Evolutionary conservation across 2,113 vertebrate genomes (phyloP).

Genomic region (Pogona vitticeps): DNA sequence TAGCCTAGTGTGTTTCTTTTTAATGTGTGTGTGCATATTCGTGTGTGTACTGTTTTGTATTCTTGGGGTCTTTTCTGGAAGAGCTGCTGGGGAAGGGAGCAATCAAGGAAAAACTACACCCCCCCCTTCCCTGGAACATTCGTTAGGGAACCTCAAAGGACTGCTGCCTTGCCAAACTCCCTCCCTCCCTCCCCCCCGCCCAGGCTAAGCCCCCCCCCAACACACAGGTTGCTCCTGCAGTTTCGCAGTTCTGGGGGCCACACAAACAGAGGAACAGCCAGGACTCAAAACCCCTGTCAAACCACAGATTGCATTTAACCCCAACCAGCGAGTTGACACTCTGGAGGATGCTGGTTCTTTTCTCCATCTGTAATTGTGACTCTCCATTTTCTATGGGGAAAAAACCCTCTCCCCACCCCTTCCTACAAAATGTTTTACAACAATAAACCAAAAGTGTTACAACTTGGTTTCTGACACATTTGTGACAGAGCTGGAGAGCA

Average conservation of each 20-base stretch:
- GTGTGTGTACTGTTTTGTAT: slow-evolving; percentile 12
- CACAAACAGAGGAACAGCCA: background rate
- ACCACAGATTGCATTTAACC: background rate
- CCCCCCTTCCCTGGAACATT: too few relatives aligned
- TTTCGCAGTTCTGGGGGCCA: background rate
- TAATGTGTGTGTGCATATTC: too few relatives aligned
- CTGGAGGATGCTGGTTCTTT: background rate
- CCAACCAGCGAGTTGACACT: background rate
- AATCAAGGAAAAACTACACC: too few relatives aligned
- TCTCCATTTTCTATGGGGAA: background rate
- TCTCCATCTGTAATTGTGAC: background rate
- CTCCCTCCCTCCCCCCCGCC: too few relatives aligned
- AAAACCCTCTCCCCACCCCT: background rate
- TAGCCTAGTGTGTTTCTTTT: background rate
- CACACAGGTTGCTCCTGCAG: too few relatives aligned
- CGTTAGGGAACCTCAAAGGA: background rate
- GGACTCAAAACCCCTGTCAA: background rate
- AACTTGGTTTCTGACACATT: too few relatives aligned
- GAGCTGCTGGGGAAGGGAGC: too few relatives aligned
- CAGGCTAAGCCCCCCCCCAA: too few relatives aligned
- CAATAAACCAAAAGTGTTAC: background rate
- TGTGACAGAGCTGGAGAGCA: background rate
- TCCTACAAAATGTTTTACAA: slow-evolving; percentile 11
- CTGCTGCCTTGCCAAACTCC: too few relatives aligned
- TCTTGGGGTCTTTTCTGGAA: background rate